Evolutionary conservation across 2,797 vertebrate genomes (phyloP).

Genomic region (Erithacus rubecula): DNA sequence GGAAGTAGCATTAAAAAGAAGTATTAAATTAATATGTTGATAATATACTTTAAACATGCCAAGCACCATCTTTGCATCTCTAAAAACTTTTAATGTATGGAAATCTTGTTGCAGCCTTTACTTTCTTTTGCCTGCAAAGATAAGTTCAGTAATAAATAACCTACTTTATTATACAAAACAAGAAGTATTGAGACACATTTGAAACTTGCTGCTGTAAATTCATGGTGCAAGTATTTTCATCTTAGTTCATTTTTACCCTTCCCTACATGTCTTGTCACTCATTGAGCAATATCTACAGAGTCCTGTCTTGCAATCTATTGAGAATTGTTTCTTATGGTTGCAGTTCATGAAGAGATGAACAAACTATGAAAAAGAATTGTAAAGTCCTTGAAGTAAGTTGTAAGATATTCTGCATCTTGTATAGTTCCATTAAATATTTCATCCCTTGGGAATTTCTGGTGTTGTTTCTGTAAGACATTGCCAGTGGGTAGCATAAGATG

Average conservation of each 20-base stretch:
- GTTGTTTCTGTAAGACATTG: not conserved
- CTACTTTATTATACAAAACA: not conserved
- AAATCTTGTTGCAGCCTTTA: not conserved
- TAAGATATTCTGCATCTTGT: not conserved
- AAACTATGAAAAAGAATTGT: not conserved
- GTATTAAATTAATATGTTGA: not conserved
- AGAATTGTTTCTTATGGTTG: not conserved
- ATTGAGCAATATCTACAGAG: not conserved
- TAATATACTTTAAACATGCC: not conserved
- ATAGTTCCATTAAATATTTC: not conserved
- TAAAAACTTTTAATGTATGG: not conserved
- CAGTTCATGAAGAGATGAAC: not conserved
- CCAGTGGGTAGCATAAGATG: not conserved
- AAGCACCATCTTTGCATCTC: not conserved
- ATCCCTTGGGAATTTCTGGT: not conserved
- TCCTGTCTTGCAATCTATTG: not conserved
- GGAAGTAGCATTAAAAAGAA: slow-evolving; percentile 5
- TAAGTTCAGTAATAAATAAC: not conserved
- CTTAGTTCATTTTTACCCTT: not conserved
- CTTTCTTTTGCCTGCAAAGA: not conserved
- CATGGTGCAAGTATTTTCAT: not conserved
- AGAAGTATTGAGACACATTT: not conserved
- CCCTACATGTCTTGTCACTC: not conserved
- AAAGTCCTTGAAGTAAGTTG: not conserved
- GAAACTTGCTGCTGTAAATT: not conserved